Evolutionary conservation across 2,888 invertebrate species (phyloP), one percentile per base, ranked within the genome.

Genomic region (Plebejus argus): DNA sequence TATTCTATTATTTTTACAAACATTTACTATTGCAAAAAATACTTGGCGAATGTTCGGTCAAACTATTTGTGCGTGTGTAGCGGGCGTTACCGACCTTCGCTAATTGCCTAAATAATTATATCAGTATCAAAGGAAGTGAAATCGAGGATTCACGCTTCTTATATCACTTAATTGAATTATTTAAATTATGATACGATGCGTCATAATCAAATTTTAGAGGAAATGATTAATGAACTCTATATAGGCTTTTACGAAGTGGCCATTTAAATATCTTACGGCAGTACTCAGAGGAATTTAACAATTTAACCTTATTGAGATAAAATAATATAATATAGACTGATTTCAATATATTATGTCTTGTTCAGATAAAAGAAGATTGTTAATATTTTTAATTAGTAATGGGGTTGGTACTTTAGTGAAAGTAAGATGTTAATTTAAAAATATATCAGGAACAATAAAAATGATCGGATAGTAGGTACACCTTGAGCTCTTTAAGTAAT

Each of bases 61-160:
- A 61, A 61, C 6, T 28, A 18, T 28, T 28, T 2, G 66, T 1
- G 12, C 66, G 66, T 66, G 66, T 66, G 33, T 66, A 3, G 18
- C 66, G 6, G 66, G 28, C 66, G 66, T 66, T 33, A 66, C 23
- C 28, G 28, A 15, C 33, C 66, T 66, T 66, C 5, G 39, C 12
- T 72, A 20, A 20, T 6, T 72, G 45, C 45, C 20, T 72, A 45
- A 72, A 53, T 74, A 74, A 53, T 28, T 53, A 28, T 74, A 49
- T 49, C 8, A 53, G 28, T 71, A 74, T 49, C 49, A 28, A 18
- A 74, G 74, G 74, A 74, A 74, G 49, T 49, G 74, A 74, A 74
- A 74, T 74, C 74, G 74, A 49, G 53, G 74, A 74, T 74, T 53
- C 49, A 53, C 74, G 74, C 74, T 74, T 53, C 49, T 74, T 49